A percentile compares a stretch with the other conserved stretches of the same genome.
Conservation (phyloP, 2,113 vertebrate genomes). For the Nesoenas mayeri region DNA sequence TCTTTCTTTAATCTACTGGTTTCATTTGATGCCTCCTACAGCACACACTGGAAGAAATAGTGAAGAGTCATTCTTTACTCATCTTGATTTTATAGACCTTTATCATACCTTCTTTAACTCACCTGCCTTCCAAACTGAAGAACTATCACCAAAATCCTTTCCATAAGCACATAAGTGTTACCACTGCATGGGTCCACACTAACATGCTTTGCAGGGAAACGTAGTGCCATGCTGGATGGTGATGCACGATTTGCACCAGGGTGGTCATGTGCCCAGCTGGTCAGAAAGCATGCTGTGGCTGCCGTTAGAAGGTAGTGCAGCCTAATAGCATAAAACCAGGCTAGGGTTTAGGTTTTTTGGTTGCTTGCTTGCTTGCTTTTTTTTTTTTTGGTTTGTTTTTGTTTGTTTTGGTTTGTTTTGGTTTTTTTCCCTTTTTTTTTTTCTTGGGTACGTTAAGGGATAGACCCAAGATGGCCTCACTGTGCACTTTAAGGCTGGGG, state of each 20-base stretch:
- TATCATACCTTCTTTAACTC: neutral
- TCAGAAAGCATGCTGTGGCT: neutral
- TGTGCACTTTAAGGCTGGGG: neutral
- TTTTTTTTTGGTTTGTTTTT: no score
- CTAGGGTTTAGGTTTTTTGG: neutral
- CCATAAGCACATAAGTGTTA: no score
- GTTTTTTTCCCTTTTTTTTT: neutral
- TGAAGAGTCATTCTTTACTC: neutral
- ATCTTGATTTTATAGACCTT: neutral
- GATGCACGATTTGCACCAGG: accelerated
- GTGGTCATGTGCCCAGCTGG: accelerated
- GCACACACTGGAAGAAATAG: neutral
- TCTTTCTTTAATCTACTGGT: neutral
- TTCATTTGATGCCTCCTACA: neutral
- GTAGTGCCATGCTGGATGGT: accelerated
- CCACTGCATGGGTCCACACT: accelerated
- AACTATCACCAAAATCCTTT: neutral
- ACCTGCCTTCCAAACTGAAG: neutral
- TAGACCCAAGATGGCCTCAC: neutral
- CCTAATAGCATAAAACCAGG: neutral
- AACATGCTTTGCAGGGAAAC: neutral
- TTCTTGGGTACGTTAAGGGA: neutral
- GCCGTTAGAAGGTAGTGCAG: no score
- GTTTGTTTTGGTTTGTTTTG: no score
- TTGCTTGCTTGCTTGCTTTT: no score